Evolutionary conservation across 53 echinoderm and acorn worm species (phyloP), one percentile per base, ranked within the genome.

Genomic region (Mesocentrotus franciscanus): DNA sequence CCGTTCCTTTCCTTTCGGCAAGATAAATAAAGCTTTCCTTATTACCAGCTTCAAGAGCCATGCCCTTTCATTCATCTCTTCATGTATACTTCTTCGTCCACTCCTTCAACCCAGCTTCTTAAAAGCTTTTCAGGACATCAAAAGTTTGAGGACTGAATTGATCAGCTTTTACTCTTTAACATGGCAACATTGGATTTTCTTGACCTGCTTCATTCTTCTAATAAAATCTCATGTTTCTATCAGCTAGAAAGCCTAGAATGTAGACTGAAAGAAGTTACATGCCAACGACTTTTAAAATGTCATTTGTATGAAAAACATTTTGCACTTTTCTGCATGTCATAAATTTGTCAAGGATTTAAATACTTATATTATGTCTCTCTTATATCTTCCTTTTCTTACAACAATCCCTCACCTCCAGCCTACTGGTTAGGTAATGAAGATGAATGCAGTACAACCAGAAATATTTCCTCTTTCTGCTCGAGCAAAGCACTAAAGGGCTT

Each of bases 1-100:
- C 42, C 36, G 49, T 81, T 42, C 81, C 42, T 81, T 81, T 42
- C 81, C 81, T 81, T 81, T 81, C 81, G 81, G 81, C 81, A 81
- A 34, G 42, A 81, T 81, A 81, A 81, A 81, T 39, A 81, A 81
- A 81, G 81, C 36, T 81, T 36, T 18, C 81, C 81, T 81, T 81
- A 39, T 15, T 81, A 81, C 81, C 10, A 32, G 74, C 11, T 81
- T 42, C 81, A 17, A 81, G 81, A 18, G 42, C 42, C 49, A 81
- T 20, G 42, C 20, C 81, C 42, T 76, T 76, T 33, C 36, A 39
- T 17, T 20, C 42, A 81, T 81, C 81, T 42, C 81, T 42, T 81
- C 92, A 92, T 24, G 90, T 17, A 60, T 61, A 60, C 90, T 30
- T 9, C 13, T 34, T 29, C 5, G 33, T 78, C 32, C 33, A 76